Evolutionary conservation across 1,140 invertebrate species (phyloP).

Genomic region (Heliconius congener): DNA sequence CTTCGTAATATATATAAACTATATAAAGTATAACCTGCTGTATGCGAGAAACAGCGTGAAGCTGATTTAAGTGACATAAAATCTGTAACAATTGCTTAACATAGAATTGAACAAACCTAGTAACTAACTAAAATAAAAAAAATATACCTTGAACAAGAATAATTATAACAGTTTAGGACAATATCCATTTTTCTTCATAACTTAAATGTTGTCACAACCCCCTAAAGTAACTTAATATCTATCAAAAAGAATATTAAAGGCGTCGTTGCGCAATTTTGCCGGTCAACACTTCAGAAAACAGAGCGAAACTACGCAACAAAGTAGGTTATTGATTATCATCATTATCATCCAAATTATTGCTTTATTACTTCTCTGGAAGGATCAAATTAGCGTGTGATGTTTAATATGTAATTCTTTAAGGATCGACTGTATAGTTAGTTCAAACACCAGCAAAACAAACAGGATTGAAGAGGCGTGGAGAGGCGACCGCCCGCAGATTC

Average conservation of each 20-base stretch:
- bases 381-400: constrained; percentile 24
- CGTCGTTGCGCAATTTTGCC: constrained; percentile 54
- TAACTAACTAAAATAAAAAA: neutral
- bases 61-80: too few relatives aligned
- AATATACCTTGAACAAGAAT: neutral
- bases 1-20: too few relatives aligned
- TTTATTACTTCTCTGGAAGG: constrained; percentile 6
- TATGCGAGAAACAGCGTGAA: too few relatives aligned
- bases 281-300: constrained; percentile 54
- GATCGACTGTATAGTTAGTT: constrained; percentile 47
- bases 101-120: neutral
- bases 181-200: neutral
- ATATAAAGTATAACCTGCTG: too few relatives aligned
- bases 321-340: neutral
- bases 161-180: neutral
- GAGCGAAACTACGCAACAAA: constrained; percentile 27
- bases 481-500: constrained; percentile 72
- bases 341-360: constrained; percentile 8
- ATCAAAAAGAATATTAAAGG: constrained; percentile 49
- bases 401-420: constrained; percentile 10
- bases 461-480: constrained; percentile 56
- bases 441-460: constrained; percentile 74
- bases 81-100: neutral
- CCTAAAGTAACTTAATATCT: constrained; percentile 54
- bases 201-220: constrained; percentile 27